Evolutionary conservation across 53 echinoderm and acorn worm species (phyloP).

Genomic region (Henricia sp.): DNA sequence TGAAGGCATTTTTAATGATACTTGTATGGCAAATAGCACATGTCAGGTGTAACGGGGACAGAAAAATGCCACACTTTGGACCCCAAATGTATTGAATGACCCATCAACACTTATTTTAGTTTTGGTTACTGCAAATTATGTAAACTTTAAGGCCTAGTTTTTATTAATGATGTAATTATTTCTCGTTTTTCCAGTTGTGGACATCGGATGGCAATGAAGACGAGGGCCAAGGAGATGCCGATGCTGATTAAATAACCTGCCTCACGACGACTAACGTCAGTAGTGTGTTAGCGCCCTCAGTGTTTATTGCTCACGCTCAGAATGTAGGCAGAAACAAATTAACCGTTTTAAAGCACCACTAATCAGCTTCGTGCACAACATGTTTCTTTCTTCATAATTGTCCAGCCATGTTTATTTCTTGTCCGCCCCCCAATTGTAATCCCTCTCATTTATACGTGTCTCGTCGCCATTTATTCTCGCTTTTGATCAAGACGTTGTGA

Average conservation of each 20-base stretch:
- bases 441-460: neutral
- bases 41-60: no score
- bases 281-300: constrained; percentile 56
- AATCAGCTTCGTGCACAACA: constrained; percentile 24
- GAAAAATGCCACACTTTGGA: neutral
- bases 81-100: neutral
- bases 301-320: constrained; percentile 51
- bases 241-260: constrained; percentile 55
- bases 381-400: constrained; percentile 41
- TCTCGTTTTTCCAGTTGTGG: constrained; percentile 75
- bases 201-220: constrained; percentile 78
- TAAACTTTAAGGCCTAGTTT: neutral
- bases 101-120: neutral
- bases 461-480: neutral
- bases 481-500: constrained; percentile 13
- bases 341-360: constrained; percentile 15
- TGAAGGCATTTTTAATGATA: no score
- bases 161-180: neutral
- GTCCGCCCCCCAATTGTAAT: no score
- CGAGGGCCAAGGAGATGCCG: constrained; percentile 32
- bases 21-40: no score
- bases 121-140: no score
- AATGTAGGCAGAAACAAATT: constrained; percentile 21
- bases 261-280: neutral
- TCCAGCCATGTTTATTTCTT: neutral